phyloP scores from a whole-genome alignment of 92 coral and sea anemone genomes.

The Heliopora coerulea region DNA sequence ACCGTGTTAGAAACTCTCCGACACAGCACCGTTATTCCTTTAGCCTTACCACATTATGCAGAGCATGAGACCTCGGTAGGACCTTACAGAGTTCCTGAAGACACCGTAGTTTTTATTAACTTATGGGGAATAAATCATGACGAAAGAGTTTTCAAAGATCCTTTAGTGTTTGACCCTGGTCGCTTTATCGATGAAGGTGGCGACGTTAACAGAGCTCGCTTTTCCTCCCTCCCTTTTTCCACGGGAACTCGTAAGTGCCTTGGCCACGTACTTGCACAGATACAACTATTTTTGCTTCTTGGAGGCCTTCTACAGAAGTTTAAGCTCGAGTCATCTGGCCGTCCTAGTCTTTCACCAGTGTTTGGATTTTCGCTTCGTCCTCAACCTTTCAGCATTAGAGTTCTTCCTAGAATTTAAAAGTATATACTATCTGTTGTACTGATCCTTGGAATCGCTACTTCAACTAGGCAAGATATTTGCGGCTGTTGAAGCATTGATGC shows the following conservation, averaged over 20 bases:
- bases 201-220: constrained; percentile 59
- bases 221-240: constrained; percentile 78
- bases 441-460: no score
- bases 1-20: constrained; percentile 86
- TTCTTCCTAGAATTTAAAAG: not conserved
- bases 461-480: no score
- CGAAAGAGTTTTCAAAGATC: constrained; percentile 70
- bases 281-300: constrained; percentile 71
- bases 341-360: constrained; percentile 70
- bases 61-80: constrained; percentile 76
- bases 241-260: constrained; percentile 95
- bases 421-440: no score
- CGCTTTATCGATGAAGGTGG: constrained; percentile 79
- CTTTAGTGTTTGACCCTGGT: constrained; percentile 78
- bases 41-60: constrained; percentile 95
- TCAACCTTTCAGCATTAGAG: constrained; percentile 60
- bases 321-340: constrained; percentile 53
- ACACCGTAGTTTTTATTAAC: constrained; percentile 80
- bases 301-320: constrained; percentile 84
- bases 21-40: constrained; percentile 81
- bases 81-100: constrained; percentile 72
- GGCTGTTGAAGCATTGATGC: no score
- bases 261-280: constrained; percentile 79
- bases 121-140: constrained; percentile 95
- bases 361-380: constrained; percentile 91